Conservation (phyloP, 2,888 invertebrate genomes). For the Pherbina coryleti region DNA sequence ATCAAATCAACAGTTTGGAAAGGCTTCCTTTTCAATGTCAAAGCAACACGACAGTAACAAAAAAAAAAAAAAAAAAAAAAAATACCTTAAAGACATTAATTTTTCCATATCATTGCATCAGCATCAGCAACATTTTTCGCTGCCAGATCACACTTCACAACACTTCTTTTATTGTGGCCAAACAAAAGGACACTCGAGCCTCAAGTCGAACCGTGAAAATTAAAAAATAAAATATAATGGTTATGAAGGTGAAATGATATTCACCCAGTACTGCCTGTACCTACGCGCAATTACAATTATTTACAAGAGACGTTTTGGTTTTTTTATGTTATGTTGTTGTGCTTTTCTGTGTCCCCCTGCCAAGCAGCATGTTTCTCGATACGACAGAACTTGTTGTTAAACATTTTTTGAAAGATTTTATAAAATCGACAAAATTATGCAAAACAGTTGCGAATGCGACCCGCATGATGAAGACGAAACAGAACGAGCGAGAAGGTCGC, state of each 20-base stretch:
- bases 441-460: slow-evolving; percentile 24
- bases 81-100: slow-evolving; percentile 7
- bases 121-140: background rate
- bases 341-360: background rate
- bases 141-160: too few species aligned
- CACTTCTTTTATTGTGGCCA: background rate
- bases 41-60: too few species aligned
- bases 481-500: background rate
- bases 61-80: too few species aligned
- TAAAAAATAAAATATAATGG: slow-evolving; percentile 15
- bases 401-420: background rate
- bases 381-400: slow-evolving; percentile 21
- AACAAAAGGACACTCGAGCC: slow-evolving; percentile 27
- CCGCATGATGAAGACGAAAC: background rate
- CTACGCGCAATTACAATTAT: slow-evolving; percentile 26
- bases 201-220: slow-evolving; percentile 19
- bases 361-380: background rate
- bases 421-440: slow-evolving; percentile 29
- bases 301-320: slow-evolving; percentile 11
- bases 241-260: background rate
- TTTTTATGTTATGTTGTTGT: slow-evolving; percentile 15
- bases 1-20: slow-evolving; percentile 21
- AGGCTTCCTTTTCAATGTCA: too few species aligned
- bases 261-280: background rate
- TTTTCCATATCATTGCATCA: slow-evolving; percentile 37